Percentiles rank a stretch among this genome's conserved stretches.
Evolutionary conservation across 2,797 vertebrate genomes (phyloP).

Genomic region (Margarornis squamiger): DNA sequence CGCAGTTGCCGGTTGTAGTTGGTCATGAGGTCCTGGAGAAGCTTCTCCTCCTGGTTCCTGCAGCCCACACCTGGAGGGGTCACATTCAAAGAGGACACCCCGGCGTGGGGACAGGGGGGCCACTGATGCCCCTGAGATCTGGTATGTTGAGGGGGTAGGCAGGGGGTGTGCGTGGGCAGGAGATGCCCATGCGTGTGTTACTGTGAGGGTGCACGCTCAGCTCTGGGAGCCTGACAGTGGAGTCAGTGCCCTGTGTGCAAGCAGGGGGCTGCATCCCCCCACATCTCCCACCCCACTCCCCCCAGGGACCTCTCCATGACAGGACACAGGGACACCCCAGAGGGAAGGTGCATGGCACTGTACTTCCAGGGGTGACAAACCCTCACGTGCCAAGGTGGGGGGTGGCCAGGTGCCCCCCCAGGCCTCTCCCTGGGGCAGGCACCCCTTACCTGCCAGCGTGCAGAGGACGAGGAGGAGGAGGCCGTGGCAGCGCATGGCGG

Average conservation of each 20-base stretch:
- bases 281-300: fast-evolving
- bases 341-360: fast-evolving
- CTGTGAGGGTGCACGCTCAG: fast-evolving
- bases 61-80: conserved; percentile 52
- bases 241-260: fast-evolving
- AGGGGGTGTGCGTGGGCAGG: too few relatives aligned
- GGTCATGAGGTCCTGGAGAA: conserved; percentile 86
- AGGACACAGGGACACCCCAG: fast-evolving
- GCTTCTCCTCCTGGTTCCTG: conserved; percentile 86
- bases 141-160: fast-evolving
- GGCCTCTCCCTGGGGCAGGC: neutral
- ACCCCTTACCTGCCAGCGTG: conserved; percentile 62
- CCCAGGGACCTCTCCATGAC: neutral
- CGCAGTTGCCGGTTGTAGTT: conserved; percentile 87
- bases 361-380: neutral
- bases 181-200: neutral
- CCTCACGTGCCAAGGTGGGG: neutral
- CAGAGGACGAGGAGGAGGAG: neutral
- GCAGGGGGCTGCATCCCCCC: fast-evolving
- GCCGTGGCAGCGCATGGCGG: conserved; percentile 25
- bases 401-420: neutral
- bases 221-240: fast-evolving
- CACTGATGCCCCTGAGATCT: fast-evolving
- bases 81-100: neutral
- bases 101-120: fast-evolving